Base-by-base conservation (phyloP, 92 coral and sea anemone species). In the Zoanthus solanderi region DNA sequence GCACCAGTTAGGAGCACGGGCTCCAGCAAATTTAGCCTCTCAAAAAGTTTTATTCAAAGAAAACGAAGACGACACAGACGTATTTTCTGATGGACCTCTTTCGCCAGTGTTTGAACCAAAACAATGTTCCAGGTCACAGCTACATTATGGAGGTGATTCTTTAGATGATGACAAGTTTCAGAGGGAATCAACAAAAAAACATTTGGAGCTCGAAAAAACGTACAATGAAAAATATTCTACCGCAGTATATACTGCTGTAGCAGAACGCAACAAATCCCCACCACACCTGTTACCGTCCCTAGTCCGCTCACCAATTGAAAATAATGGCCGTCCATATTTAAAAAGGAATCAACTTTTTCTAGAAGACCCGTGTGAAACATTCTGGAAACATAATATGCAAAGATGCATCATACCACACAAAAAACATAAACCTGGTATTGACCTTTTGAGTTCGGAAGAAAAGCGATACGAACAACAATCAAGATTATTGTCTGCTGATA, bases 81-180 rank as follows among this genome's bases (percentile, higher is more conserved):
- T 69, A 29, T 69, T 34, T 9, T 69, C 75, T 69, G 75, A 69
- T 17, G 75, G 42, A 28, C 46, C 75, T 14, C 75, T 32, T 69
- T 69, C 75, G 9, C 75, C 75, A 11, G 9, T 34, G 5, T 69
- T 30, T 34, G 46, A 69, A 32, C 75, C 46, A 23, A 69, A 10
- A 69, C 75, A 34, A 11, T 14, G 7, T 11, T 53, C 28, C 30
- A 56, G 65, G 53, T 31, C 67, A 77, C 67, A 77, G 46, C 30
- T 53, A 28, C n/a, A 32, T 34, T 10, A n/a, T 53, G 6, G 29
- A 14, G 67, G 5, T 4, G 48, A 47, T 7, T 0, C 23, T 28
- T 32, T 76, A 9, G 8, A 50, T 23, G 65, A 10, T 17, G 47
- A 48, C 42, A 76, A 17, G 18, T 76, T 47, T 13, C 44, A 11